Percentiles rank a stretch among this genome's conserved stretches.
These are phyloP conservation scores for Speoplatyrhinus poulsoni DNA, from an alignment of 2,113 vertebrate species.

Conservation along the genomic window DNA sequence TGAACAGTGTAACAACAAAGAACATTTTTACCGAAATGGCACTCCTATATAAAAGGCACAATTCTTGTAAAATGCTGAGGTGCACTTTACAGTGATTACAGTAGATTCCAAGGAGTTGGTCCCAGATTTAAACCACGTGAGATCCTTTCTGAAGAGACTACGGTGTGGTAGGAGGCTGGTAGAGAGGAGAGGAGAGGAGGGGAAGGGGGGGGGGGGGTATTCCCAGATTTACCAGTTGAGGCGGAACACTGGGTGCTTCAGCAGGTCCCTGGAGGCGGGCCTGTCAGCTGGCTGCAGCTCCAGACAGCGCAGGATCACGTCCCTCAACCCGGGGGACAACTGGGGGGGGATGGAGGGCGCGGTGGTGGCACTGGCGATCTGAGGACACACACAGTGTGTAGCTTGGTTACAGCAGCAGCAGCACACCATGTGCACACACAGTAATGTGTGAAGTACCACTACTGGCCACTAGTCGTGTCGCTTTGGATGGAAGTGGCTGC, in stretches of 20 bases:
- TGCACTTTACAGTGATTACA: too few species aligned
- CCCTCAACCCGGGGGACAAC: constrained; percentile 85
- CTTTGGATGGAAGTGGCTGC: too few species aligned
- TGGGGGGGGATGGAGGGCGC: constrained; percentile 85
- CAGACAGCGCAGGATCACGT: constrained; percentile 87
- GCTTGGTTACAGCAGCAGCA: background rate
- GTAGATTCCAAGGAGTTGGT: too few species aligned
- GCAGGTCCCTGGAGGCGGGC: constrained; percentile 84
- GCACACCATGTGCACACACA: too few species aligned
- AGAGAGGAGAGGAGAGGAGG: constrained; percentile 1
- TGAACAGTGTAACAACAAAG: background rate
- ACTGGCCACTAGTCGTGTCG: too few species aligned
- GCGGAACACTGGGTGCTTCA: constrained; percentile 89
- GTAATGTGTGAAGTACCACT: too few species aligned
- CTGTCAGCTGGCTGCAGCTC: constrained; percentile 89
- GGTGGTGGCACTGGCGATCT: constrained; percentile 90
- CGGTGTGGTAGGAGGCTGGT: constrained; percentile 43
- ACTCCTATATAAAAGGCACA: too few species aligned
- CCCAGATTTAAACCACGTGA: background rate
- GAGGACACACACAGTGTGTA: background rate
- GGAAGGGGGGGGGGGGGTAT: background rate
- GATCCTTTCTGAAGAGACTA: background rate
- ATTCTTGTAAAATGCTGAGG: too few species aligned
- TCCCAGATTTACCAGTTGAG: constrained; percentile 80
- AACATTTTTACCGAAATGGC: background rate